Evolutionary conservation across 2,888 invertebrate species (phyloP).

Genomic region (Zaprionus obscuricornis): DNA sequence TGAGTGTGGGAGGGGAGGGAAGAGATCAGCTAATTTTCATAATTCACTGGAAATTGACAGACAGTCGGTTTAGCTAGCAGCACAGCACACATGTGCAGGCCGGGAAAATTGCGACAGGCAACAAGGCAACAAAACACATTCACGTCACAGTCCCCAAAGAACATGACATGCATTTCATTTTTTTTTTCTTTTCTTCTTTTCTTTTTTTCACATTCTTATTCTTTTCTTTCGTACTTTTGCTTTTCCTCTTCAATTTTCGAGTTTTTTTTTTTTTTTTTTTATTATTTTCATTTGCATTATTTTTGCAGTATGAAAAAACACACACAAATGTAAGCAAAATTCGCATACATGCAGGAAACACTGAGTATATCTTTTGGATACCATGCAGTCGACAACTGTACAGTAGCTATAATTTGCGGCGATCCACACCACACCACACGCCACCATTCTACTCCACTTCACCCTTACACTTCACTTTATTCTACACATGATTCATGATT

Average conservation of each 20-base stretch:
- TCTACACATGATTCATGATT: slow-evolving; percentile 52
- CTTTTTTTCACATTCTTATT: slow-evolving; percentile 49
- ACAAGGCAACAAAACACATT: slow-evolving; percentile 36
- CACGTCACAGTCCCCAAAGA: no score
- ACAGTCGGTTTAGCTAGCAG: slow-evolving; percentile 13
- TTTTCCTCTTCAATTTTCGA: no score
- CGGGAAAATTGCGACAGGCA: slow-evolving; percentile 62
- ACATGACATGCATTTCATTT: slow-evolving; percentile 76
- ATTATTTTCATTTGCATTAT: slow-evolving; percentile 52
- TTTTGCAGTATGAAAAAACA: slow-evolving; percentile 15
- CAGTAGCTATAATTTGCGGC: slow-evolving; percentile 25
- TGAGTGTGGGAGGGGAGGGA: not conserved
- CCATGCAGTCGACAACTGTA: slow-evolving; percentile 40
- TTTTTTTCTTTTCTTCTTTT: slow-evolving; percentile 26
- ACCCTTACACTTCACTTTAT: slow-evolving; percentile 22
- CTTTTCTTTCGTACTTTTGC: no score
- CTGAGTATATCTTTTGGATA: slow-evolving; percentile 41
- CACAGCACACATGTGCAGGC: slow-evolving; percentile 42
- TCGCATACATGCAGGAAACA: slow-evolving; percentile 56
- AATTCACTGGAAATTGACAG: slow-evolving; percentile 70
- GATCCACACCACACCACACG: not conserved
- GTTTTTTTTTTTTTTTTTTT: slow-evolving; percentile 24
- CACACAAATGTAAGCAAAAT: no score
- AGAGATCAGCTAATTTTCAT: slow-evolving; percentile 76
- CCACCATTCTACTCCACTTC: slow-evolving; percentile 3